Evolutionary conservation across 1,140 invertebrate species (phyloP).

Genomic region (Danaus plexippus): DNA sequence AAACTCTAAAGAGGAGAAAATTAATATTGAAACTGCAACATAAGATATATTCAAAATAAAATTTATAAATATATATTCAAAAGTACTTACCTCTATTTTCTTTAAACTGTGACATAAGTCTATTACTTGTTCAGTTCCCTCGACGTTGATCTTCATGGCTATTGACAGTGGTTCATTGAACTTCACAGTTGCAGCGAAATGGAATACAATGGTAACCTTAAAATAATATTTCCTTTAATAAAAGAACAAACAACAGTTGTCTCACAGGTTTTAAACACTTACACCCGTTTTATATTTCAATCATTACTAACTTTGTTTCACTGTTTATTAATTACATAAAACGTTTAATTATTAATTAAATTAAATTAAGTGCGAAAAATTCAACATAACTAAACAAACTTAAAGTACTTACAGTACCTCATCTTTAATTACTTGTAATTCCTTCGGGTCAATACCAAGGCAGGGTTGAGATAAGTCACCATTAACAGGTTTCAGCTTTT

Average conservation of each 20-base stretch:
- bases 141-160: slow-evolving; percentile 87
- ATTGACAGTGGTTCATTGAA: slow-evolving; percentile 95
- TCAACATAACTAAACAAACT: not conserved
- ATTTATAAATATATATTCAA: no score
- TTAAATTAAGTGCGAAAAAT: slow-evolving; percentile 8
- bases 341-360: no score
- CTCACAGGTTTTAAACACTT: no score
- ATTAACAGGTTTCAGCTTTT: slow-evolving; percentile 51
- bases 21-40: no score
- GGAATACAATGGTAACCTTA: slow-evolving; percentile 86
- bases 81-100: slow-evolving; percentile 77
- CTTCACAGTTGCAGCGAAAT: slow-evolving; percentile 91
- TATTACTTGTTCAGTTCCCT: slow-evolving; percentile 84
- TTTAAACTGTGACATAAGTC: slow-evolving; percentile 85
- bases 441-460: slow-evolving; percentile 73
- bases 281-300: no score
- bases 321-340: no score
- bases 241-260: no score
- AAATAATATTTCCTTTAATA: slow-evolving; percentile 5
- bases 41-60: no score
- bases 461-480: slow-evolving; percentile 65
- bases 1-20: no score
- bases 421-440: slow-evolving; percentile 37
- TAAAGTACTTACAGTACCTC: slow-evolving; percentile 16
- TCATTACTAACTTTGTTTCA: no score